These are phyloP conservation scores for Trypoxylon attenuatum DNA, from an alignment of 2,888 invertebrate species.

Conservation along the genomic window DNA sequence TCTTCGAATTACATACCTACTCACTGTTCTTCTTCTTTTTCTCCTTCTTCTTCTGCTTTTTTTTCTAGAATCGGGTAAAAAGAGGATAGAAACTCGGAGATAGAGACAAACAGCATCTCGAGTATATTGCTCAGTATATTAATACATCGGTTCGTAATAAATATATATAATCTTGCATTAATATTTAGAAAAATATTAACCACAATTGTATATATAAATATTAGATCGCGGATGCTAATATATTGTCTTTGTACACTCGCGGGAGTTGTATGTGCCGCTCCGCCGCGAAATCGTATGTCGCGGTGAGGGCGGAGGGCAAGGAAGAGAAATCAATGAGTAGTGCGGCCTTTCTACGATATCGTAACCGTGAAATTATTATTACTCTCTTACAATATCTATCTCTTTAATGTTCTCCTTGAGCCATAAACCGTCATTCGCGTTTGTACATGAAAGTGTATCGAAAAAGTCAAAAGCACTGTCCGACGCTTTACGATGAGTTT, in stretches of 20 bases:
- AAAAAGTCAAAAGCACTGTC: slow-evolving; percentile 54
- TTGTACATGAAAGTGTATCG: slow-evolving; percentile 59
- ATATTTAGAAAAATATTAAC: background rate
- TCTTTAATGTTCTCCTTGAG: slow-evolving; percentile 53
- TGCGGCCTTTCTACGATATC: slow-evolving; percentile 39
- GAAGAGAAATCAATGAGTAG: background rate
- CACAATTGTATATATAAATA: background rate
- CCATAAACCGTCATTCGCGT: slow-evolving; percentile 54
- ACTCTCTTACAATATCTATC: slow-evolving; percentile 58
- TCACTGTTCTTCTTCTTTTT: background rate
- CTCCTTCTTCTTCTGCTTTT: background rate
- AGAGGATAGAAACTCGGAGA: background rate
- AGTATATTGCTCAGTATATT: background rate
- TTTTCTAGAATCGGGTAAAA: background rate
- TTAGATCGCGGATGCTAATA: background rate
- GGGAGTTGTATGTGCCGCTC: background rate
- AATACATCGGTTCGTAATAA: background rate
- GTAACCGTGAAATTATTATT: slow-evolving; percentile 59
- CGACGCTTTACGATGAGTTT: slow-evolving; percentile 34
- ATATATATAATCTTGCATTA: background rate
- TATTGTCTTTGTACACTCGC: background rate
- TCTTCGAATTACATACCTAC: too few relatives aligned
- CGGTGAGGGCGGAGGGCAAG: background rate
- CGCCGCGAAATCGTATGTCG: background rate
- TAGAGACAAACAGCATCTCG: background rate